A percentile compares a stretch with the other conserved stretches of the same genome.
Evolutionary conservation across 2,113 vertebrate species (phyloP).

Genomic region (Ptilorrhoa leucosticta): DNA sequence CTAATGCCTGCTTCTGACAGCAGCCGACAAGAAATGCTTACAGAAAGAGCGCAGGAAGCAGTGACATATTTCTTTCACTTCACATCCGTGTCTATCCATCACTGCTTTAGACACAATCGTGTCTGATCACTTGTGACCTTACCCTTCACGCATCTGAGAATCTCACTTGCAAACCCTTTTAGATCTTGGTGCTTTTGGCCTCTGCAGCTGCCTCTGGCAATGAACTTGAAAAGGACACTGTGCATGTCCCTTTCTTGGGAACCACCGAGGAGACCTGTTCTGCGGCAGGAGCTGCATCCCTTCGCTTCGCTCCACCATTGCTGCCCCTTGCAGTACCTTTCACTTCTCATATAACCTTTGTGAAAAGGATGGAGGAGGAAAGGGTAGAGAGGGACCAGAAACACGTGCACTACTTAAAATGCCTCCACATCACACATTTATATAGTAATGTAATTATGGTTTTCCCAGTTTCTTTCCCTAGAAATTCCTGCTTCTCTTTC

Average conservation of each 20-base stretch:
- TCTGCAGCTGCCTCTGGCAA: not conserved
- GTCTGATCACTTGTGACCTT: not conserved
- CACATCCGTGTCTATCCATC: not conserved
- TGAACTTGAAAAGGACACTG: not conserved
- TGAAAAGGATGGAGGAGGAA: not conserved
- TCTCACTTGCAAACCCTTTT: not conserved
- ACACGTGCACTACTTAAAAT: not conserved
- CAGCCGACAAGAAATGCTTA: not conserved
- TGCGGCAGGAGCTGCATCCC: not conserved
- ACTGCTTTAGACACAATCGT: not conserved
- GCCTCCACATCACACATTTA: not conserved
- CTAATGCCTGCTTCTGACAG: not conserved
- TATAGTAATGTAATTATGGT: not conserved
- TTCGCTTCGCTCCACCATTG: rapidly evolving
- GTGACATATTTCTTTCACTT: constrained; percentile 34
- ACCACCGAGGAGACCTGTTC: not conserved
- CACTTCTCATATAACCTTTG: not conserved
- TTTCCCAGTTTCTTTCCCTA: not conserved
- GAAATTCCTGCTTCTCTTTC: not conserved
- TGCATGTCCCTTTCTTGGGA: not conserved
- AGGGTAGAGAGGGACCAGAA: not conserved
- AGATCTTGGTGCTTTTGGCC: not conserved
- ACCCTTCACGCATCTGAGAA: not conserved
- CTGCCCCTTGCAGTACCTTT: not conserved
- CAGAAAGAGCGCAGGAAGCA: not conserved